Base-by-base conservation (phyloP, 2,113 vertebrate species). In the Perca schrenkii region DNA sequence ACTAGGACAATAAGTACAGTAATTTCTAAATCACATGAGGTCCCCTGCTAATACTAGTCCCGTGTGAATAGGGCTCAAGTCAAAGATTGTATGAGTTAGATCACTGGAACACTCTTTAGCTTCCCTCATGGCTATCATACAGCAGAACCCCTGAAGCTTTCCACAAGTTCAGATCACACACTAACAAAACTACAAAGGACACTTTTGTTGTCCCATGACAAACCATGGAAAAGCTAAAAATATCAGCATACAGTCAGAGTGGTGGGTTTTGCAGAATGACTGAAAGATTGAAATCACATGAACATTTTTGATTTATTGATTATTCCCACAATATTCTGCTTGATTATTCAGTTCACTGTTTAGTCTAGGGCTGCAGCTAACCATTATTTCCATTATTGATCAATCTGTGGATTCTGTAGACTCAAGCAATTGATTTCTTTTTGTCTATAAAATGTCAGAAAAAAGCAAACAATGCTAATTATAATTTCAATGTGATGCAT, bases 151-250 rank as follows among this genome's bases (percentile, higher is more conserved):
- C 70, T 3, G 28, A 21, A 65, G 81, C 85, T 53, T 64, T 69
- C 22, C 80, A 84, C 70, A 83, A 83, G 66, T 88, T 89, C 65
- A 72, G 56, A 83, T 89, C 77, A 86, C 79, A 88, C 73, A 46
- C 56, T 43, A 57, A 61, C 46, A 76, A 74, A 65, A 74, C 64
- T 56, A 92, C 84, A 92, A 82, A 88, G 71, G 57, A 74, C 47
- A 56, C 60, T 78, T 77, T 28, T 90, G 91, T 91, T 80, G 85
- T 85, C 88, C 72, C 88, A 62, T 92, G 90, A 93, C 79, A 83
- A 82, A 72, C 50, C 73, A 77, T 19, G 28, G 54, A 54, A 62
- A 75, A 71, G 77, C 76, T 79, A 83, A 82, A 88, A 82, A 82
- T 82, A 87, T 80, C 66, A 74, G 56, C 43, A 15, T 11, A 47